Base-by-base conservation (phyloP, 2,888 invertebrate genomes). In the Eubasilissa splendida region DNA sequence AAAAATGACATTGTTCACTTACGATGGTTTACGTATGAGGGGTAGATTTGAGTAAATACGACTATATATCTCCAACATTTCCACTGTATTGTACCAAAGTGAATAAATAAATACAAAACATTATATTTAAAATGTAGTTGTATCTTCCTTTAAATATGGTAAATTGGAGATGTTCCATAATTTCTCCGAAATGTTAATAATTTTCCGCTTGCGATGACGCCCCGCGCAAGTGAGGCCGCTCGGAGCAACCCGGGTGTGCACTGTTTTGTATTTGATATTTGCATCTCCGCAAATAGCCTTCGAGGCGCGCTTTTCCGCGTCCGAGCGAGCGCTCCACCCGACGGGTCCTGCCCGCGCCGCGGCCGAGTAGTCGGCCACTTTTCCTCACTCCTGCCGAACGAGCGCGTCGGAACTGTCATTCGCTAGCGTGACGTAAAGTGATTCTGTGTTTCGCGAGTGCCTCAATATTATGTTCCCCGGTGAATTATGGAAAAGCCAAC, bases 241-340 rank as follows among this genome's bases (percentile, higher is more conserved):
- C 22, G 52, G n/a, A 52, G 52, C n/a, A n/a, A 50, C 75, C 59
- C 75, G 75, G 63, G 75, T 65, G 76, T 76, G 76, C 76, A 76
- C 53, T 50, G 14, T 63, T 59, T 58, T 22, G 56, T 50, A 14
- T 76, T 76, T 76, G 76, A 65, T 76, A 76, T 76, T 76, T 76
- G 76, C 76, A 76, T 76, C 76, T 76, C 76, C 76, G 76, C 65
- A 76, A 76, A 76, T 56, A 76, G 65, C 58, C 76, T 65, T 65
- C 31, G 53, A 52, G 76, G 54, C 65, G 66, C 76, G 60, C 52
- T 54, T 52, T 60, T 42, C 70, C 70, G 70, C 75, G 58, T 11
- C 42, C 76, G 65, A 33, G 53, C 52, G 70, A 52, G 53, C 53
- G 14, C 70, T 53, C 52, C 14, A 7, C n/a, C 52, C 33, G 42